Percentiles rank a stretch among this genome's conserved stretches.
These are phyloP conservation scores for Hypselothyrea guttata DNA, from an alignment of 2,888 invertebrate species.

Conservation along the genomic window DNA sequence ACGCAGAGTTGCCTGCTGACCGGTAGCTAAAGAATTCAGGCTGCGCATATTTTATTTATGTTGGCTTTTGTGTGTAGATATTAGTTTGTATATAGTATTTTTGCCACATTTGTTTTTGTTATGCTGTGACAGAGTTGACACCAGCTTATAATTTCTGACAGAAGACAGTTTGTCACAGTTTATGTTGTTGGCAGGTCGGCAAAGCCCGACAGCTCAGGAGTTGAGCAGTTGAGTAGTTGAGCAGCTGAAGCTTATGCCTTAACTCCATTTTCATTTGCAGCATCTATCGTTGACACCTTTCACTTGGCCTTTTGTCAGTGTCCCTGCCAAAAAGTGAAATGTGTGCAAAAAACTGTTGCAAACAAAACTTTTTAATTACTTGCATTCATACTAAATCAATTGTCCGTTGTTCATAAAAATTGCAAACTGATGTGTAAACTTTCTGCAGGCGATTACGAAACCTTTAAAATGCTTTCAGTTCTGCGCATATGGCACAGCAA, in stretches of 20 bases:
- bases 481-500: too few relatives aligned
- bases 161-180: slow-evolving; percentile 16
- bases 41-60: too few relatives aligned
- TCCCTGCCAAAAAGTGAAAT: background rate
- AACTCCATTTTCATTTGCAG: background rate
- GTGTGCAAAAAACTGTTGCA: slow-evolving; percentile 9
- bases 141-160: slow-evolving; percentile 31
- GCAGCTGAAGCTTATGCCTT: slow-evolving; percentile 2
- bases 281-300: slow-evolving; percentile 7
- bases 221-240: too few relatives aligned
- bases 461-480: too few relatives aligned
- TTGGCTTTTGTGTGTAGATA: background rate
- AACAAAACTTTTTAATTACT: slow-evolving; percentile 47
- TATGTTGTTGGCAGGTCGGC: background rate
- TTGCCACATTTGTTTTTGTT: background rate
- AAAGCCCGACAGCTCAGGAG: background rate
- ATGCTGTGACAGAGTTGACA: slow-evolving; percentile 21
- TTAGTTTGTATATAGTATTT: background rate
- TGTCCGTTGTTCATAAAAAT: too few relatives aligned
- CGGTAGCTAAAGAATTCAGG: too few relatives aligned
- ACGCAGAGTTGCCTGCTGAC: too few relatives aligned
- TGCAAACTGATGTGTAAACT: too few relatives aligned
- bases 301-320: slow-evolving; percentile 3
- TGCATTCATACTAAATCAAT: slow-evolving; percentile 17
- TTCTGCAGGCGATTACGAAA: too few relatives aligned